phyloP scores from a whole-genome alignment of 2,888 invertebrate genomes.

The Acanthosepion lycidas region DNA sequence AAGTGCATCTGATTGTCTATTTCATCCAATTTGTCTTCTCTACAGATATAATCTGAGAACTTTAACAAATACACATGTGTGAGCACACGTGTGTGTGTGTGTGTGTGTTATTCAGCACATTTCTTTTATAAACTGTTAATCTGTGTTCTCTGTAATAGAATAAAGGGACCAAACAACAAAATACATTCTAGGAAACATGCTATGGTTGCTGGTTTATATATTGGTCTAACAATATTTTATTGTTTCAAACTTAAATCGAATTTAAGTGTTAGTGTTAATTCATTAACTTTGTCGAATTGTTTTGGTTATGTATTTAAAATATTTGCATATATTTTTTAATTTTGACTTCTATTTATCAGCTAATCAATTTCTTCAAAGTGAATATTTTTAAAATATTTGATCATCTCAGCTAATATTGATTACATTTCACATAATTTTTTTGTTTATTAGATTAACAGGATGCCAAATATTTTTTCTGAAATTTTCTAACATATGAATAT shows the following conservation, averaged over 20 bases:
- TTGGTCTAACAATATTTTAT: background rate
- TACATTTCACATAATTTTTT: background rate
- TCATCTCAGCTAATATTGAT: background rate
- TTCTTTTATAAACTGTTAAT: background rate
- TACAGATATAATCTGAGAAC: too few species aligned
- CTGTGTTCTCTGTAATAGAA: background rate
- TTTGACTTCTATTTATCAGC: background rate
- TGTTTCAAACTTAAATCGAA: background rate
- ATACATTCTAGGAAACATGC: background rate
- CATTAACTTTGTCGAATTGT: background rate
- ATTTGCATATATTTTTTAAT: background rate
- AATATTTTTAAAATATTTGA: background rate
- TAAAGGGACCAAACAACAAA: too few species aligned
- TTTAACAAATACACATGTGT: too few species aligned
- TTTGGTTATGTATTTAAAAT: background rate
- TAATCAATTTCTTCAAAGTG: background rate
- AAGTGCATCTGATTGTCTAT: too few species aligned
- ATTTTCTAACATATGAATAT: background rate
- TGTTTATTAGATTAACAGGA: background rate
- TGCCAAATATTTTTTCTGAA: background rate
- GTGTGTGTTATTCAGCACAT: constrained; percentile 7
- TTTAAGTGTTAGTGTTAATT: background rate
- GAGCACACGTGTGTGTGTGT: too few species aligned
- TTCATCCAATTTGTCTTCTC: too few species aligned
- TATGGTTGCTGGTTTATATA: background rate